A percentile compares a stretch with the other conserved stretches of the same genome.
Conservation (phyloP, 1,140 invertebrate genomes). For the Drosophila sp. region DNA sequence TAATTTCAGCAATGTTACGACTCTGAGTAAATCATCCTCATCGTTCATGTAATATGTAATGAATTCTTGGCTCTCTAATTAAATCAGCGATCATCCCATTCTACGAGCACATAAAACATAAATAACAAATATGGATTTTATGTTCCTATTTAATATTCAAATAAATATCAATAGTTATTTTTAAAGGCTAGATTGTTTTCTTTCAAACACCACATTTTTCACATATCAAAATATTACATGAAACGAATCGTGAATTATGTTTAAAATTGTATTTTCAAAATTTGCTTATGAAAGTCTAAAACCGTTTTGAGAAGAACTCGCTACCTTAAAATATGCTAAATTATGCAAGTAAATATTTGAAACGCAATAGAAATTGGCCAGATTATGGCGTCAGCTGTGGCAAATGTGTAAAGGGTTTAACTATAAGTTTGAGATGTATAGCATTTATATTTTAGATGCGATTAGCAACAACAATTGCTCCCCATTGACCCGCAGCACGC, state of each 20-base stretch:
- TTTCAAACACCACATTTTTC: neutral
- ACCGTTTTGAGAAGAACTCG: neutral
- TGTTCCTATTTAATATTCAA: neutral
- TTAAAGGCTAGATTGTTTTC: neutral
- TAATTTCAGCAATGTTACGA: slow-evolving; percentile 31
- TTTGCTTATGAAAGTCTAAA: slow-evolving; percentile 25
- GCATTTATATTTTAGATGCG: slow-evolving; percentile 20
- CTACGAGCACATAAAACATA: no score
- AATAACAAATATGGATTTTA: no score
- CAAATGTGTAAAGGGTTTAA: slow-evolving; percentile 23
- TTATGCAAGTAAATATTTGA: slow-evolving; percentile 18
- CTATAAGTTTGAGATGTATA: slow-evolving; percentile 9
- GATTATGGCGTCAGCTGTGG: slow-evolving; percentile 41
- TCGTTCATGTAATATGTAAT: neutral
- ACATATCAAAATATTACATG: neutral
- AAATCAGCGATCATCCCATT: no score
- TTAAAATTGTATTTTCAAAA: neutral
- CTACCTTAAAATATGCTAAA: slow-evolving; percentile 14
- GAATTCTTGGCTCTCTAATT: neutral
- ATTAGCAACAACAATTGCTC: slow-evolving; percentile 30
- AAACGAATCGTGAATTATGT: neutral
- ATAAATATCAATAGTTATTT: neutral
- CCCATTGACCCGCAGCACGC: slow-evolving; percentile 8
- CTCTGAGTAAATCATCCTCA: slow-evolving; percentile 30
- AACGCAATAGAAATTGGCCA: no score